Evolutionary conservation across 2,888 invertebrate species (phyloP).

Genomic region (Unio delphinus): DNA sequence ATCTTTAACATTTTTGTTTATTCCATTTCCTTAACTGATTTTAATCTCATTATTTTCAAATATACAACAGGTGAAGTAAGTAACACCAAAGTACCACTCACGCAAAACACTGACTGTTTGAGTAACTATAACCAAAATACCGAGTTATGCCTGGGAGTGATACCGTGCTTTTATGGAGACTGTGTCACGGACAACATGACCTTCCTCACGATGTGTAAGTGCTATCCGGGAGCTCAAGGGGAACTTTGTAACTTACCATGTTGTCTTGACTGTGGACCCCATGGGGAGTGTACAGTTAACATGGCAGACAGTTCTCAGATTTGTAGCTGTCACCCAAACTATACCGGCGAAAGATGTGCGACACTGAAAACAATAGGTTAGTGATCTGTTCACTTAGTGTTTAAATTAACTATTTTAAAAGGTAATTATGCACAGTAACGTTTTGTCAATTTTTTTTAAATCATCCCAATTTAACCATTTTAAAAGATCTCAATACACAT

Average conservation of each 20-base stretch:
- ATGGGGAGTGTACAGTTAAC: constrained; percentile 15
- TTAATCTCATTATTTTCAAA: too few species aligned
- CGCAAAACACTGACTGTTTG: too few species aligned
- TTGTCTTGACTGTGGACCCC: constrained; percentile 21
- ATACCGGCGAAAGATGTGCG: constrained; percentile 6
- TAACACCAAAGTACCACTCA: too few species aligned
- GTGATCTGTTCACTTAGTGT: background rate
- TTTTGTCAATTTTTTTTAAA: too few species aligned
- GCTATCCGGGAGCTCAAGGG: constrained; percentile 13
- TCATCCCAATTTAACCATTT: too few species aligned
- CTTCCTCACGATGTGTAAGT: constrained; percentile 3
- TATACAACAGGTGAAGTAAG: too few species aligned
- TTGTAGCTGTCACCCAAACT: background rate
- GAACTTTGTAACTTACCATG: constrained; percentile 12
- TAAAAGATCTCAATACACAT: too few species aligned
- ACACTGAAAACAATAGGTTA: constrained; percentile 2
- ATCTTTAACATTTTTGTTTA: too few species aligned
- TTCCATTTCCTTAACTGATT: too few species aligned
- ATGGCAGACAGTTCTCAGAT: background rate
- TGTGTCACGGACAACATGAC: constrained; percentile 9
- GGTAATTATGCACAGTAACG: background rate
- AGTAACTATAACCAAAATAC: background rate
- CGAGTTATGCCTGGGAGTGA: background rate
- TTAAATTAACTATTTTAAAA: too few species aligned
- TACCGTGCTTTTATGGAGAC: constrained; percentile 7